Percentiles rank a stretch among this genome's conserved stretches.
These are phyloP conservation scores for Heliothis virescens DNA, from an alignment of 1,140 invertebrate species.

Conservation along the genomic window DNA sequence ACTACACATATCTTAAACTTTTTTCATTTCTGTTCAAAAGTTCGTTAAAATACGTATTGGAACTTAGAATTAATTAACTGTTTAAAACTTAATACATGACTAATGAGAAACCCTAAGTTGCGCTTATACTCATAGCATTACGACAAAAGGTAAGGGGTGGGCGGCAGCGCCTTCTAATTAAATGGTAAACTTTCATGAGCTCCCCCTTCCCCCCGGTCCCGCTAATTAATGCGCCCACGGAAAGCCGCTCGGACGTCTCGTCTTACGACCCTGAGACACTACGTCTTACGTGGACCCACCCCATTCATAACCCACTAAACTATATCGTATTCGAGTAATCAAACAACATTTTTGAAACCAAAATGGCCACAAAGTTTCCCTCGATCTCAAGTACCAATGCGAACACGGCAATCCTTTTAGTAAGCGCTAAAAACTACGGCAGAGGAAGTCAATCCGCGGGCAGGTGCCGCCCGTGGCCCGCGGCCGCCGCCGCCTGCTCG, in stretches of 20 bases:
- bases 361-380: constrained; percentile 56
- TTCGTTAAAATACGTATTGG: constrained; percentile 2
- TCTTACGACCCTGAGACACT: constrained; percentile 44
- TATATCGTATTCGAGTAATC: constrained; percentile 8
- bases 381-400: constrained; percentile 67
- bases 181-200: constrained; percentile 86
- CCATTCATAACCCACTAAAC: constrained; percentile 11
- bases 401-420: constrained; percentile 83
- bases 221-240: constrained; percentile 84
- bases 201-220: constrained; percentile 60
- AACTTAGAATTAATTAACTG: constrained; percentile 10
- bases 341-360: constrained; percentile 42
- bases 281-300: constrained; percentile 24
- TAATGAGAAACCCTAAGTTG: constrained; percentile 67
- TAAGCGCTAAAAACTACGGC: constrained; percentile 71
- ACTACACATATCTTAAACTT: too few species aligned
- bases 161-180: constrained; percentile 80
- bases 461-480: constrained; percentile 62
- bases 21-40: not conserved
- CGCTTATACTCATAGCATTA: constrained; percentile 67
- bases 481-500: constrained; percentile 56
- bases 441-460: constrained; percentile 67
- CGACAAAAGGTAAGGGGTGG: constrained; percentile 74
- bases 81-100: constrained; percentile 58
- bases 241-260: constrained; percentile 69